Percentiles rank a stretch among this genome's conserved stretches.
Conservation (phyloP, 2,113 vertebrate species). For the Podarcis muralis region DNA sequence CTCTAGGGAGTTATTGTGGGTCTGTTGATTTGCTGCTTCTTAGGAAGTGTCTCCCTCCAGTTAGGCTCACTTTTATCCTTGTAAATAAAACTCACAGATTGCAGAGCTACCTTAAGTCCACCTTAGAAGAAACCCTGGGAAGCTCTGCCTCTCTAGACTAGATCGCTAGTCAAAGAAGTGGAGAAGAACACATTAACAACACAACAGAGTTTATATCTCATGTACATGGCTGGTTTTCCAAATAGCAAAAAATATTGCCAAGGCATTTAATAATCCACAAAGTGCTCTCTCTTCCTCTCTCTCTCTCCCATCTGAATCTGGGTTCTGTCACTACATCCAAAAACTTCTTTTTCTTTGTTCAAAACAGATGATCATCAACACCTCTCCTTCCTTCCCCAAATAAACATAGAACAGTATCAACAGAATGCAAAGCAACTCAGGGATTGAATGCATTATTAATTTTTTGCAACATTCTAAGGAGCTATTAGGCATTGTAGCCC, state of each 20-base stretch:
- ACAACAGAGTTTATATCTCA: neutral
- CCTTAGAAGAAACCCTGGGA: neutral
- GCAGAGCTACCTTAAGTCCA: neutral
- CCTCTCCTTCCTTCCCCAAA: neutral
- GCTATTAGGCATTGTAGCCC: rapidly evolving
- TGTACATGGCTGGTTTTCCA: neutral
- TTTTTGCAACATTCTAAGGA: neutral
- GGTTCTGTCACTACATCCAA: rapidly evolving
- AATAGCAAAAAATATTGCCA: neutral
- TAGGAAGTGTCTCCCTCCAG: neutral
- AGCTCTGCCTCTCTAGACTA: no score
- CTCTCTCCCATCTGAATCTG: neutral
- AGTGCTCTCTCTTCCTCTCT: no score
- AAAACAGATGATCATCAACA: neutral
- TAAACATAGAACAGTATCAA: neutral
- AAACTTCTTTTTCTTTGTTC: neutral
- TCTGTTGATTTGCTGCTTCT: neutral
- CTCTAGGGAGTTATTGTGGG: neutral
- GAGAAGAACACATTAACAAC: neutral
- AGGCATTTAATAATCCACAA: neutral
- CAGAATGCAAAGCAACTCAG: neutral
- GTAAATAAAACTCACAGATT: neutral
- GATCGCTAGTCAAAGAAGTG: neutral
- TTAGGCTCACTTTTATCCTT: neutral
- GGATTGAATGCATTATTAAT: no score